Conservation (phyloP, 2,888 invertebrate species). For the Dusona sp. region DNA sequence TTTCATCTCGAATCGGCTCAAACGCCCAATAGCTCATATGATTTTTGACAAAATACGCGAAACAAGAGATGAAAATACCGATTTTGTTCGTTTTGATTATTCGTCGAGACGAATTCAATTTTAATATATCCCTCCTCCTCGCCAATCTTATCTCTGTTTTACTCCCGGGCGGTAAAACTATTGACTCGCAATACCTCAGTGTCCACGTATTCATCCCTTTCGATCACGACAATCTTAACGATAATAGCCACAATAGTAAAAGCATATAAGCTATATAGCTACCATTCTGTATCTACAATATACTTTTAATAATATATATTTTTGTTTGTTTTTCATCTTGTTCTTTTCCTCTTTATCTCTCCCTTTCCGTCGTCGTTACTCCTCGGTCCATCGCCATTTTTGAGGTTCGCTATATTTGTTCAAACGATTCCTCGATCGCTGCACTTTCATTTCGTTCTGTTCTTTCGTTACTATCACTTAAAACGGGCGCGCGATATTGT, state of each 20-base stretch:
- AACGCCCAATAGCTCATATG: not conserved
- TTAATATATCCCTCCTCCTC: not conserved
- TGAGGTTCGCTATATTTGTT: constrained; percentile 35
- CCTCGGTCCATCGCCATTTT: constrained; percentile 25
- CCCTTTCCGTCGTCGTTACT: constrained; percentile 30
- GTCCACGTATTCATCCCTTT: not conserved
- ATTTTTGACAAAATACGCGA: not conserved
- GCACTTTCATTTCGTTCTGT: constrained; percentile 42
- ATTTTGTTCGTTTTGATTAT: constrained; percentile 18
- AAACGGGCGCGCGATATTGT: not conserved
- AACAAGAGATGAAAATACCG: constrained; percentile 17
- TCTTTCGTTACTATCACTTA: constrained; percentile 18
- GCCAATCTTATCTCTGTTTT: not conserved
- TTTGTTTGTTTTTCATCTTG: constrained; percentile 48
- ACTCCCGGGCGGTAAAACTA: not conserved
- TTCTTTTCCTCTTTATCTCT: constrained; percentile 38
- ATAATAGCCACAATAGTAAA: constrained; percentile 83
- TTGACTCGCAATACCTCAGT: constrained; percentile 11
- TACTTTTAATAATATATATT: constrained; percentile 69
- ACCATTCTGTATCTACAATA: constrained; percentile 79
- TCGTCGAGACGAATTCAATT: not conserved
- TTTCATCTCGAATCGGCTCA: not conserved
- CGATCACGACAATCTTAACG: constrained; percentile 77
- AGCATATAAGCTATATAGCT: constrained; percentile 84
- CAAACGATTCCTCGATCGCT: constrained; percentile 43